These are phyloP conservation scores for Aphidius colemani DNA, from an alignment of 2,888 invertebrate genomes.

Conservation along the genomic window DNA sequence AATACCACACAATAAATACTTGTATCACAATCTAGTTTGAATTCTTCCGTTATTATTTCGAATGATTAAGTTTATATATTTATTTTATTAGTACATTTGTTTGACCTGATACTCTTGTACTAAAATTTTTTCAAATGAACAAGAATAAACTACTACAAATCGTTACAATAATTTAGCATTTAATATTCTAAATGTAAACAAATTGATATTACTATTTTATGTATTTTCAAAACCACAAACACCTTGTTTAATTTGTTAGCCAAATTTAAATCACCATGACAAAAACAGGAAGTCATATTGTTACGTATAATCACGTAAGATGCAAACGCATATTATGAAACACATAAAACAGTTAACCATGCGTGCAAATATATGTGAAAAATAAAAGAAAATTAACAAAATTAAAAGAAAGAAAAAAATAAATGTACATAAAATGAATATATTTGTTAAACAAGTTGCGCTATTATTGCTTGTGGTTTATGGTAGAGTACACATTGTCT, in stretches of 20 bases:
- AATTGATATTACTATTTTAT: background rate
- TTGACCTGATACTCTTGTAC: too few species aligned
- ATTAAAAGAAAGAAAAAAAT: conserved; percentile 1
- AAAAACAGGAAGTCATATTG: too few species aligned
- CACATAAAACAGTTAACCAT: conserved; percentile 12
- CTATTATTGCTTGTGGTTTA: conserved; percentile 27
- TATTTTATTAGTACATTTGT: too few species aligned
- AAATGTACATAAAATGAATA: background rate
- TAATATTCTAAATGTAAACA: background rate
- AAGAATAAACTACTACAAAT: too few species aligned
- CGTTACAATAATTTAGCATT: too few species aligned
- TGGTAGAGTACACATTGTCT: conserved; percentile 27
- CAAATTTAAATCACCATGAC: too few species aligned
- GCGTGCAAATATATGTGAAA: background rate
- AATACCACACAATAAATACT: conserved; percentile 24
- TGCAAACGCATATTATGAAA: too few species aligned
- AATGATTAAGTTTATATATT: too few species aligned
- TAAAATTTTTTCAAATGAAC: too few species aligned
- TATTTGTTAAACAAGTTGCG: conserved; percentile 22
- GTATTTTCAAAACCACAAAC: background rate
- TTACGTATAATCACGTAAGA: too few species aligned
- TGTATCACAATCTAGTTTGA: background rate
- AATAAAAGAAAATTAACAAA: background rate
- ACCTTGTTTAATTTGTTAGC: too few species aligned
- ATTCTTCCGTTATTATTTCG: conserved; percentile 15